Evolutionary conservation across 1,140 invertebrate genomes (phyloP), one percentile per base, ranked within the genome.

Genomic region (Phocides pigmalion): DNA sequence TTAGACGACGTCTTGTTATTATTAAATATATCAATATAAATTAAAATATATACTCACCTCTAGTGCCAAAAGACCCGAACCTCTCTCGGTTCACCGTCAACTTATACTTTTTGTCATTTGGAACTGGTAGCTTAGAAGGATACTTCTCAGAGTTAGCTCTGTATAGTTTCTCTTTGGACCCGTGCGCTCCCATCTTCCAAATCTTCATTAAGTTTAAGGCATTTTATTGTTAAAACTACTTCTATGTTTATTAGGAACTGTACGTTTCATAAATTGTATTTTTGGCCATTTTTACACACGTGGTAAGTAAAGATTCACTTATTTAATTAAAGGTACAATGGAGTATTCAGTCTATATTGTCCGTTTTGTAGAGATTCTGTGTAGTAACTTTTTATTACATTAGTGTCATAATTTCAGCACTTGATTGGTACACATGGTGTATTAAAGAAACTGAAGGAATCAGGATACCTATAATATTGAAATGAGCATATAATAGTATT

Each of bases 141-240:
- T 87, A 92, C 61, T 92, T 93, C 75, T 93, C 93, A n/a, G 93
- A 93, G 69, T 91, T 92, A 61, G 89, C 91, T 70, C 93, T 92
- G 72, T 93, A 93, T 49, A 95, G 89, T 89, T 94, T 94, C 84
- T 94, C 94, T 86, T 95, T 95, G 46, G 94, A 95, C 67, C 94
- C 94, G 86, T 95, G 93, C 67, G 94, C 94, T 59, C 94, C 94
- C 94, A 95, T 95, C 90, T 89, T 93, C 79, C 84, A 74, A 41
- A 76, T 71, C 76, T 81, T 85, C 84, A 81, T 87, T 47, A 83
- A 87, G 67, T 68, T 74, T 66, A 80, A 49, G 64, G 62, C 84
- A 88, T 85, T 68, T 64, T 72, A 71, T 62, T 35, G 35, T 49
- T 62, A 22, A 63, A 46, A 8, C 56, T 62, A 69, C 50, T 46